Conservation (phyloP, 2,888 invertebrate species). For the Mylabris sibirica region DNA sequence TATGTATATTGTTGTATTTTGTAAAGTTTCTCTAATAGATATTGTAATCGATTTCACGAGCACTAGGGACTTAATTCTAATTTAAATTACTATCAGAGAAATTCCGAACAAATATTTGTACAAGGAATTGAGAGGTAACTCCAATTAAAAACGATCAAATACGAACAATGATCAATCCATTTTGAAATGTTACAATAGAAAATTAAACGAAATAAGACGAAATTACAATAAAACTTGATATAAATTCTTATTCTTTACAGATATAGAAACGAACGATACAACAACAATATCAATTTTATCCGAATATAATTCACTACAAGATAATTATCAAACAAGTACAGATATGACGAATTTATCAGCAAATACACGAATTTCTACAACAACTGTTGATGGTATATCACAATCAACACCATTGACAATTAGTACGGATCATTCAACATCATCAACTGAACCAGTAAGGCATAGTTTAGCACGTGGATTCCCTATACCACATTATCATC, state of each 20-base stretch:
- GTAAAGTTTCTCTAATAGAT: not conserved
- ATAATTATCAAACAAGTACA: slow-evolving; percentile 19
- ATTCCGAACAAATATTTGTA: slow-evolving; percentile 33
- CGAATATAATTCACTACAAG: slow-evolving; percentile 13
- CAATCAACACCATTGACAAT: slow-evolving; percentile 18
- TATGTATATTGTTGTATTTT: slow-evolving; percentile 6
- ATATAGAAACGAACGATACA: slow-evolving; percentile 13
- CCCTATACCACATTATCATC: slow-evolving; percentile 60
- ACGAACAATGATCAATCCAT: slow-evolving; percentile 25
- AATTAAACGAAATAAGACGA: not conserved
- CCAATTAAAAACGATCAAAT: slow-evolving; percentile 33
- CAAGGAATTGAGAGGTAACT: slow-evolving; percentile 20
- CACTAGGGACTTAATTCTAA: slow-evolving; percentile 11
- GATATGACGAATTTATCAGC: slow-evolving; percentile 21
- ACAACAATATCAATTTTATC: slow-evolving; percentile 21
- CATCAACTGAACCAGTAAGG: slow-evolving; percentile 45
- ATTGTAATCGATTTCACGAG: not conserved
- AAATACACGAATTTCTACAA: slow-evolving; percentile 21
- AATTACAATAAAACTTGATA: not conserved
- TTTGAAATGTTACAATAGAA: slow-evolving; percentile 32
- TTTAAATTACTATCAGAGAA: slow-evolving; percentile 23
- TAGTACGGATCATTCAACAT: slow-evolving; percentile 18
- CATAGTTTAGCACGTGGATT: slow-evolving; percentile 52
- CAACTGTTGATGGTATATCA: slow-evolving; percentile 13
- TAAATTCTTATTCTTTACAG: not conserved